A percentile compares a stretch with the other conserved stretches of the same genome.
Evolutionary conservation across 2,797 vertebrate genomes (phyloP).

Genomic region (Micropoecilia bifurca): DNA sequence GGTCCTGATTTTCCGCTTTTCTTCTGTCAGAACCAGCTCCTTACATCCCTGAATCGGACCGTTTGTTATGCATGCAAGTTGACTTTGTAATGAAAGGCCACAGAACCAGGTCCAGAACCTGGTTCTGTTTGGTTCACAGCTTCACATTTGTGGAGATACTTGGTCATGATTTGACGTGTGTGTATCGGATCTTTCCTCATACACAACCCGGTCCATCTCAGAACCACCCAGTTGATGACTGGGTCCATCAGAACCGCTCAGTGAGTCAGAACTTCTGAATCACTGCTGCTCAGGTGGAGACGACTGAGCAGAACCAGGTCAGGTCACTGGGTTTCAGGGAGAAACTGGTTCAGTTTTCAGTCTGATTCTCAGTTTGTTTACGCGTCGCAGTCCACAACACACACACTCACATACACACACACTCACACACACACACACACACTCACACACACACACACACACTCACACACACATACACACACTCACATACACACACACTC

Average conservation of each 20-base stretch:
- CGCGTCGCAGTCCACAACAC: neutral
- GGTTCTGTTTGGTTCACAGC: neutral
- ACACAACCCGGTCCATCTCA: neutral
- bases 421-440: neutral
- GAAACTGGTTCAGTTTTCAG: constrained; percentile 26
- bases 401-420: neutral
- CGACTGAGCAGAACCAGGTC: neutral
- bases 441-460: neutral
- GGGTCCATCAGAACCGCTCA: neutral
- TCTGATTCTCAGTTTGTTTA: constrained; percentile 4
- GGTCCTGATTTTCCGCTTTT: neutral
- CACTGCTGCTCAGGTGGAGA: neutral
- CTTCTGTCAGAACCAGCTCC: no score
- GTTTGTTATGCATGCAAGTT: neutral
- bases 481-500: neutral
- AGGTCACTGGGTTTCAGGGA: neutral
- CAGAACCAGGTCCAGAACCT: neutral
- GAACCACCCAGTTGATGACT: neutral
- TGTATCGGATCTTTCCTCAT: neutral
- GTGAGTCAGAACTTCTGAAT: neutral
- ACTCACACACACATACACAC: neutral
- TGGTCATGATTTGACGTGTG: neutral
- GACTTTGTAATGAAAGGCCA: neutral
- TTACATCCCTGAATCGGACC: no score
- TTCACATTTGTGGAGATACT: neutral